Evolutionary conservation across 2,113 vertebrate species (phyloP).

Genomic region (Epinephelus fuscoguttatus): DNA sequence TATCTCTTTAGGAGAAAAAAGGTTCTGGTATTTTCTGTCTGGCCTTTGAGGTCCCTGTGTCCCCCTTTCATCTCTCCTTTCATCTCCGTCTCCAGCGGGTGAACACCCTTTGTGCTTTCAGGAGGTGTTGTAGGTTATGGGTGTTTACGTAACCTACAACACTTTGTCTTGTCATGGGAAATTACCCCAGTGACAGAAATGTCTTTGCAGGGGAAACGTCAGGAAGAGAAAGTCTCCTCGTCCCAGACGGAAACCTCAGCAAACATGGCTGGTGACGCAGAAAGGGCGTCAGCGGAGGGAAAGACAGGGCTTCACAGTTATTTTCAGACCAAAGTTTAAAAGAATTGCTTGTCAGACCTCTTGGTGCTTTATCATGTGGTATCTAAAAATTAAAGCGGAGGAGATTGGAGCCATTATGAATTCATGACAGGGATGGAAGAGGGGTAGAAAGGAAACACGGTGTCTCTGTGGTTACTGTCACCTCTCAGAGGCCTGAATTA

Average conservation of each 20-base stretch:
- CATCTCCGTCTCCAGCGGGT: slow-evolving; percentile 43
- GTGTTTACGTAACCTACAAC: slow-evolving; percentile 57
- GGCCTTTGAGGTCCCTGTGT: slow-evolving; percentile 56
- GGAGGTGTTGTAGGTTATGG: slow-evolving; percentile 46
- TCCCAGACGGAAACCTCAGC: slow-evolving; percentile 65
- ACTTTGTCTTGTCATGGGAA: slow-evolving; percentile 69
- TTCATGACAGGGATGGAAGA: background rate
- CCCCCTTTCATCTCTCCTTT: slow-evolving; percentile 43
- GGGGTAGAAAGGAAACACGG: background rate
- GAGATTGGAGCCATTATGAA: slow-evolving; percentile 13
- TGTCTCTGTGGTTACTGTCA: background rate
- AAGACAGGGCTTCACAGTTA: slow-evolving; percentile 26
- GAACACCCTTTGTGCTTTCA: slow-evolving; percentile 50
- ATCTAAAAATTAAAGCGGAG: slow-evolving; percentile 2
- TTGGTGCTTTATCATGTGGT: slow-evolving; percentile 24
- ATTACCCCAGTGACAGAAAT: slow-evolving; percentile 69
- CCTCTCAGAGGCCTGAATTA: slow-evolving; percentile 11
- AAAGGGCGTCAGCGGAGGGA: slow-evolving; percentile 2
- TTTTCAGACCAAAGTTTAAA: slow-evolving; percentile 39
- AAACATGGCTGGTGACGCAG: slow-evolving; percentile 68
- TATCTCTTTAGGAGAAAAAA: slow-evolving; percentile 30
- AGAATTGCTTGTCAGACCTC: slow-evolving; percentile 6
- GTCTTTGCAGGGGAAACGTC: slow-evolving; percentile 44
- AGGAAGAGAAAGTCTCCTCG: slow-evolving; percentile 53
- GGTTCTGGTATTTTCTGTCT: slow-evolving; percentile 55